Base-by-base conservation (phyloP, 2,113 vertebrate species). In the Psophia crepitans region DNA sequence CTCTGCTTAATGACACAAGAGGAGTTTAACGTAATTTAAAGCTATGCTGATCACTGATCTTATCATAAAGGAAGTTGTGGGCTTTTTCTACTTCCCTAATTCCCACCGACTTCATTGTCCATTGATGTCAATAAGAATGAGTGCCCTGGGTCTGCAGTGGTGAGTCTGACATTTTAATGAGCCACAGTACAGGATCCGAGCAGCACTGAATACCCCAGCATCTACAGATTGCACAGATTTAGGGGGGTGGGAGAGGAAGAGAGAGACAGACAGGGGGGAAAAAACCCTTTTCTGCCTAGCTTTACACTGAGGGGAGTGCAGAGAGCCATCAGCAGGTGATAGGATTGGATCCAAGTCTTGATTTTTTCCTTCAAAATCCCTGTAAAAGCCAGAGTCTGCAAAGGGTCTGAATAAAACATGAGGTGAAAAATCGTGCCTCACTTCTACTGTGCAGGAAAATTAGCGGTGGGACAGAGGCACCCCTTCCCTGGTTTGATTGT, bases 101-200 rank as follows among this genome's bases (percentile, higher is more conserved):
- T 95, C 91, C 77, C 87, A 94, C 61, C 0, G 0, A 63, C 57
- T 93, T 83, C 64, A 89, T 90, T 93, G 76, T 96, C 76, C 14
- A 16, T 37, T 76, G 89, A 71, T 87, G 81, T 80, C 84, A 95
- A 76, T 54, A 58, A 70, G 66, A 97, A 80, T 24, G 61, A 87
- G 77, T 1, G 30, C 90, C 65, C 94, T 64, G 90, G 64, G 56
- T 78, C 54, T 76, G 82, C 85, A 91, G 88, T 32, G 86, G 21
- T 14, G 61, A 92, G 74, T 60, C 86, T 82, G 89, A 95, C 86
- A 96, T 95, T 85, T 92, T 83, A 94, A 96, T 94, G 93, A 93
- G 91, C 54, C 44, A 20, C 86, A 69, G 73, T 20, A 21, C 43
- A 79, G 65, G 26, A 30, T 74, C 51, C 87, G 56, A 75, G 87